Base-by-base conservation (phyloP, 2,797 vertebrate species). In the Poeciliopsis paucimaculata region DNA sequence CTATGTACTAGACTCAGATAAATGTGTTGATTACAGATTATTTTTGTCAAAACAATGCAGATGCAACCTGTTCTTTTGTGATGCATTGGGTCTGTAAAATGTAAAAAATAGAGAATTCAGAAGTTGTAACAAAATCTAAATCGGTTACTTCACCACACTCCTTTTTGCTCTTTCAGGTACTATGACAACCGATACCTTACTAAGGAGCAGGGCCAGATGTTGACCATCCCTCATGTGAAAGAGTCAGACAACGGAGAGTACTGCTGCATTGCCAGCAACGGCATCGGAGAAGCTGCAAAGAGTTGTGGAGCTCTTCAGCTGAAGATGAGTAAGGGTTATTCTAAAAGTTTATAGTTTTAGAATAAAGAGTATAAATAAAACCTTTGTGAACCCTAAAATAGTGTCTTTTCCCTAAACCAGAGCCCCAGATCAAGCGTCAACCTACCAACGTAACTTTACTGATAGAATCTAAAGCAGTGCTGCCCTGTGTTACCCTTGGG, bases 271-370 rank as follows among this genome's bases (percentile, higher is more conserved):
- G 98, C 98, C 9, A 96, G 95, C 51, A 99, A 99, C 0, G 97
- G 98, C 0, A 90, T 99, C 1, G 98, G 98, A 80, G 95, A 95
- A 0, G 92, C 97, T 0, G 97, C 95, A 0, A 97, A 98, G 93
- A 99, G 98, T 82, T 99, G 98, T 18, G 98, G 98, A 12, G 98
- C 98, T 6, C 95, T 99, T 76, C 98, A 99, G 94, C 96, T 99
- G 39, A 99, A 99, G 95, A 99, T 99, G 98, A 97, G 98, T 99
- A 96, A 86, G 98, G 97, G 3, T n/a, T 34, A 47, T 57, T 75
- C 64, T 76, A 23, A 28, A 34, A 2, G 46, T 15, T 11, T 36
- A 4, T 2, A 77, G 20, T 46, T 10, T 53, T 10, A 3, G 51
- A 53, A 53, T 53, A 26, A 53, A 53, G 8, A 11, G 3, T 26